phyloP scores from a whole-genome alignment of 2,113 vertebrate genomes.

The Seriola rivoliana region DNA sequence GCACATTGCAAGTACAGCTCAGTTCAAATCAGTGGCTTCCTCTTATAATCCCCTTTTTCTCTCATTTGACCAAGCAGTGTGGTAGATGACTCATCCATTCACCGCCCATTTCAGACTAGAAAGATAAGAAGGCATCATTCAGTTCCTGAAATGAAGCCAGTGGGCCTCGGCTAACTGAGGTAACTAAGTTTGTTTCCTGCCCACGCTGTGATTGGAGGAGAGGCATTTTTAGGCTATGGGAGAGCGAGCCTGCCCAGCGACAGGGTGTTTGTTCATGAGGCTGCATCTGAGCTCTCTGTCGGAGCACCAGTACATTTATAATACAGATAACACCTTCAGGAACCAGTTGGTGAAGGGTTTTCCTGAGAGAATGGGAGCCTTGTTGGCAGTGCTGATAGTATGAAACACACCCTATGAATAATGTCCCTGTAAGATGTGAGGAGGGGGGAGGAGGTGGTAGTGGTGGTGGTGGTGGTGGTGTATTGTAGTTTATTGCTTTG shows the following conservation, averaged over 20 bases:
- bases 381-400: constrained; percentile 26
- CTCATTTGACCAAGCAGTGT: constrained; percentile 10
- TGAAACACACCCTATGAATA: constrained; percentile 32
- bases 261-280: constrained; percentile 52
- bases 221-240: constrained; percentile 17
- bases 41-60: not conserved
- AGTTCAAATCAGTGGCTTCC: constrained; percentile 4
- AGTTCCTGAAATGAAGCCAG: constrained; percentile 10
- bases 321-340: constrained; percentile 48
- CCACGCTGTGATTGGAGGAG: constrained; percentile 44
- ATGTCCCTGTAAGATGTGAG: constrained; percentile 20
- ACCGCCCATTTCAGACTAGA: not conserved
- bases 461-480: too few species aligned
- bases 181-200: constrained; percentile 27
- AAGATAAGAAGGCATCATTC: constrained; percentile 4
- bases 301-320: not conserved
- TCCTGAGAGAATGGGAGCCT: constrained; percentile 7
- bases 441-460: not conserved
- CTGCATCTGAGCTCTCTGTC: constrained; percentile 8
- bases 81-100: not conserved
- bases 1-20: not conserved
- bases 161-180: not conserved
- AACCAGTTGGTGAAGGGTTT: constrained; percentile 38
- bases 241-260: constrained; percentile 55
- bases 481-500: not conserved